phyloP scores from a whole-genome alignment of 2,113 vertebrate species.

The Bufo gargarizans region DNA sequence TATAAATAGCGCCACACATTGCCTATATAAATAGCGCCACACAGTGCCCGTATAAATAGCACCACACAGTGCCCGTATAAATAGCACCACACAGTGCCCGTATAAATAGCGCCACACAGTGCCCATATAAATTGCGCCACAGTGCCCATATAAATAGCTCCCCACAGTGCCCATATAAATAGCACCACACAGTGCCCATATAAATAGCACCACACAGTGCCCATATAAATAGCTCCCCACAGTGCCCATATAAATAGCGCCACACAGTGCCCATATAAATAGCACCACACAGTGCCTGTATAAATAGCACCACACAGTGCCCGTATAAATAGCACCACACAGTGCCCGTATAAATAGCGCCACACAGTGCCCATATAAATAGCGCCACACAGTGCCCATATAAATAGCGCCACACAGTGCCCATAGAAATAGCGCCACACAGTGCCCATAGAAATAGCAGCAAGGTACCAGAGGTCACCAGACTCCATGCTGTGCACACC shows the following conservation, averaged over 20 bases:
- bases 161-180: neutral
- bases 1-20: neutral
- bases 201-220: neutral
- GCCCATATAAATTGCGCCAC: too few species aligned
- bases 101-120: neutral
- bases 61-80: neutral
- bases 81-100: neutral
- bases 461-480: too few species aligned
- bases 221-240: neutral
- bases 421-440: too few species aligned
- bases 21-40: neutral
- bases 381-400: too few species aligned
- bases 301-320: neutral
- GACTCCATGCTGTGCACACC: too few species aligned
- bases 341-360: neutral
- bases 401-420: too few species aligned
- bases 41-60: neutral
- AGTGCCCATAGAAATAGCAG: too few species aligned
- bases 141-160: neutral
- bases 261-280: neutral
- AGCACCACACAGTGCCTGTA: neutral
- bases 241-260: neutral
- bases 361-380: neutral
- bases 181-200: neutral
- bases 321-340: neutral